phyloP scores from a whole-genome alignment of 2,888 invertebrate genomes.

The Scaptomyza parva region DNA sequence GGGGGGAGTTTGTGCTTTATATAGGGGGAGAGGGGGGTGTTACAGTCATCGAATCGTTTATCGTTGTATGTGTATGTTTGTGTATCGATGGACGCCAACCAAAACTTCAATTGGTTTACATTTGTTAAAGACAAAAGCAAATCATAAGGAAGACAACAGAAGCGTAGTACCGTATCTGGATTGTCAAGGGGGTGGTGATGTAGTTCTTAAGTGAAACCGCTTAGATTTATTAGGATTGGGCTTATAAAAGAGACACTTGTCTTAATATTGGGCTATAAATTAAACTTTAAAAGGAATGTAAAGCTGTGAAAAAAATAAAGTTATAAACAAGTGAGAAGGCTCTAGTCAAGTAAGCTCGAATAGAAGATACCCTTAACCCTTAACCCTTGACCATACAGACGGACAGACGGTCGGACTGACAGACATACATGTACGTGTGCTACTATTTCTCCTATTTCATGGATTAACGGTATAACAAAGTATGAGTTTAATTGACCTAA shows the following conservation, averaged over 20 bases:
- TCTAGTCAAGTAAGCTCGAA: no score
- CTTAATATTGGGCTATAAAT: slow-evolving; percentile 1
- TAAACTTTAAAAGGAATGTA: slow-evolving; percentile 1
- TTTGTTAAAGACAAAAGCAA: slow-evolving; percentile 54
- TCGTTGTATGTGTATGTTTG: slow-evolving; percentile 9
- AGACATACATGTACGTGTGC: no score
- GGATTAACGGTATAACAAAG: no score
- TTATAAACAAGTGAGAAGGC: no score
- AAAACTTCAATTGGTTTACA: slow-evolving; percentile 57
- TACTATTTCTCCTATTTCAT: no score
- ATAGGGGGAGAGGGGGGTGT: neutral
- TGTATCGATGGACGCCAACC: slow-evolving; percentile 34
- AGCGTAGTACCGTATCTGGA: slow-evolving; percentile 6
- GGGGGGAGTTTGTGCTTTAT: neutral
- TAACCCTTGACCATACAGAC: no score
- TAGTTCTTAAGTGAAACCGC: neutral
- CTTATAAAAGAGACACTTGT: neutral
- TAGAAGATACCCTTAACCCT: no score
- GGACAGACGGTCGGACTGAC: no score
- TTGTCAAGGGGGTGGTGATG: slow-evolving; percentile 1
- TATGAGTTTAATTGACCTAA: no score
- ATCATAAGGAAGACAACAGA: slow-evolving; percentile 23
- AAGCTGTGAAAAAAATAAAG: neutral
- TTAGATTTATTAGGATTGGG: neutral
- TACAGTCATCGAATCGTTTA: slow-evolving; percentile 19